Percentiles rank a stretch among this genome's conserved stretches.
These are phyloP conservation scores for Psilopsiagon aymara DNA, from an alignment of 2,113 vertebrate genomes.

Conservation along the genomic window DNA sequence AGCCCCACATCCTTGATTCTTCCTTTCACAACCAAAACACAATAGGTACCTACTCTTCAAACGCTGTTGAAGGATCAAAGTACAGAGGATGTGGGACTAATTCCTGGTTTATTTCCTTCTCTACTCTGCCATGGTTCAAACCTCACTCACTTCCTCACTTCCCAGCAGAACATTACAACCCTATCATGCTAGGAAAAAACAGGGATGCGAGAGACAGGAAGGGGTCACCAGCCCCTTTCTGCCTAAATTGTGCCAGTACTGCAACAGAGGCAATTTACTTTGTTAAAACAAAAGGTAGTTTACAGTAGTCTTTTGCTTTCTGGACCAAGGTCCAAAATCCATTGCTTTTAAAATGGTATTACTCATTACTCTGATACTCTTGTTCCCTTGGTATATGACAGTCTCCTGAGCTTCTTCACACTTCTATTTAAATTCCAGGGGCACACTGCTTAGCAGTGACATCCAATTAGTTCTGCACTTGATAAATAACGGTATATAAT, in stretches of 20 bases:
- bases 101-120: neutral
- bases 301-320: neutral
- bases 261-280: neutral
- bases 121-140: neutral
- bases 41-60: neutral
- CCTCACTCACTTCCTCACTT: neutral
- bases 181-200: neutral
- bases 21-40: neutral
- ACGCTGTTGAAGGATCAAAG: neutral
- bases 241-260: neutral
- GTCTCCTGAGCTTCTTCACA: neutral
- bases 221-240: neutral
- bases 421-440: slow-evolving; percentile 31
- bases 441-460: neutral
- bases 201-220: neutral
- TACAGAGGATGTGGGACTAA: neutral
- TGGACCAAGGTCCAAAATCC: neutral
- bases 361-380: neutral
- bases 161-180: neutral
- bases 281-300: neutral
- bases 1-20: neutral
- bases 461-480: slow-evolving; percentile 36
- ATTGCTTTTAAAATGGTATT: neutral
- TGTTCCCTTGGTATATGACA: neutral
- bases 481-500: slow-evolving; percentile 42